Evolutionary conservation across 2,888 invertebrate species (phyloP).

Genomic region (Xylota segnis): DNA sequence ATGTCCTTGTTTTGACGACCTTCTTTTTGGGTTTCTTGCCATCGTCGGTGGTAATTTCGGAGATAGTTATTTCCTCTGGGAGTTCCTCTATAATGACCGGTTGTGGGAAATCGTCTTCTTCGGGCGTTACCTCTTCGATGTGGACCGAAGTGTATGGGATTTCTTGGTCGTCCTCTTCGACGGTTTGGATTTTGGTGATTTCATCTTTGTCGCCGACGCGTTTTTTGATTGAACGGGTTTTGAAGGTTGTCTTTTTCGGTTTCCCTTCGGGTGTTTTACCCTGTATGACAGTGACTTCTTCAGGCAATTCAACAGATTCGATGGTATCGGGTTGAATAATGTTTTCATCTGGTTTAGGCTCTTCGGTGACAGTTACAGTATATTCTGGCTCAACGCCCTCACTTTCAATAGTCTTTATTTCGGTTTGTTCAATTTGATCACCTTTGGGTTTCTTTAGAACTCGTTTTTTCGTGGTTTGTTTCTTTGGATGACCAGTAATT

Average conservation of each 20-base stretch:
- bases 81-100: slow-evolving; percentile 81
- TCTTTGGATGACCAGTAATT: slow-evolving; percentile 79
- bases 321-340: slow-evolving; percentile 44
- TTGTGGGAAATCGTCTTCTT: slow-evolving; percentile 80
- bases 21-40: slow-evolving; percentile 82
- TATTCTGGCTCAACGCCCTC: slow-evolving; percentile 83
- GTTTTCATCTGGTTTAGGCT: slow-evolving; percentile 76
- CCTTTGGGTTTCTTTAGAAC: slow-evolving; percentile 84
- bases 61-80: slow-evolving; percentile 81
- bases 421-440: slow-evolving; percentile 84
- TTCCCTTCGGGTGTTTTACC: slow-evolving; percentile 81
- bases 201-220: slow-evolving; percentile 83
- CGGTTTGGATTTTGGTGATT: slow-evolving; percentile 83
- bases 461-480: slow-evolving; percentile 83
- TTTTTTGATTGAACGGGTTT: slow-evolving; percentile 83
- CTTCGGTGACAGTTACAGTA: slow-evolving; percentile 79
- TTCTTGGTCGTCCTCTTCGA: slow-evolving; percentile 81
- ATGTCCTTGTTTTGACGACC: slow-evolving; percentile 84
- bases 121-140: slow-evolving; percentile 79
- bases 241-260: slow-evolving; percentile 81
- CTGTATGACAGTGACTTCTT: slow-evolving; percentile 82
- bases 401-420: slow-evolving; percentile 84
- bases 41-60: slow-evolving; percentile 81
- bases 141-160: slow-evolving; percentile 81
- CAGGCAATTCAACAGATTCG: slow-evolving; percentile 81